These are phyloP conservation scores for Paradoxurus hermaphroditus DNA, from an alignment of 2,113 vertebrate species.

Conservation along the genomic window DNA sequence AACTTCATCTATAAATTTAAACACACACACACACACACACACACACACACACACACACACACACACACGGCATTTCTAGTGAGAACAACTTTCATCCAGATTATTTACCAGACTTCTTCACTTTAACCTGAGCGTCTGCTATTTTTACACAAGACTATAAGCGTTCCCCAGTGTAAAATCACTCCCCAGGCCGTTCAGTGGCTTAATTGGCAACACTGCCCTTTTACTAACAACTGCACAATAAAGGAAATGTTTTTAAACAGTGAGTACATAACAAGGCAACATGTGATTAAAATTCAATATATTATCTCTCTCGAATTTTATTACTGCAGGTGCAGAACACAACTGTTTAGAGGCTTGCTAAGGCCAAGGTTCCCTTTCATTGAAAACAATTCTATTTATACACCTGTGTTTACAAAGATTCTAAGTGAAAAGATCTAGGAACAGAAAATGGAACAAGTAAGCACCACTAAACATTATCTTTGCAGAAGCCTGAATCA, in stretches of 20 bases:
- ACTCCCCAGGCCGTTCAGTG: conserved; percentile 67
- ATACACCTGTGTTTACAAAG: conserved; percentile 85
- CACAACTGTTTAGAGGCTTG: conserved; percentile 82
- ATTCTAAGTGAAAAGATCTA: conserved; percentile 40
- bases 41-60: not conserved
- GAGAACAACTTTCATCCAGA: conserved; percentile 15
- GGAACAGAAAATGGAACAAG: conserved; percentile 33
- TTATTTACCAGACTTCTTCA: conserved; percentile 41
- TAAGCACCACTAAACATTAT: conserved; percentile 25
- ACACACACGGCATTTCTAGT: not conserved
- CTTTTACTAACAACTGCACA: conserved; percentile 79
- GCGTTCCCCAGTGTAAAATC: conserved; percentile 71
- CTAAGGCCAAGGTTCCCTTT: conserved; percentile 79
- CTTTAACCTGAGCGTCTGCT: conserved; percentile 51
- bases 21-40: not conserved
- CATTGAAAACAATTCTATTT: conserved; percentile 90
- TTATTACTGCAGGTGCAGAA: conserved; percentile 91
- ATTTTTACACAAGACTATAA: conserved; percentile 66
- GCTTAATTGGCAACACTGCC: conserved; percentile 76
- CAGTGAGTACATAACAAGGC: conserved; percentile 79
- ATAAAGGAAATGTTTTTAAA: conserved; percentile 80
- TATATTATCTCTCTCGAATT: conserved; percentile 80
- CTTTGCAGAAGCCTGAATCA: conserved; percentile 9
- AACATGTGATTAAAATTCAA: conserved; percentile 87
- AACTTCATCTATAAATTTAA: not conserved